Conservation (phyloP, 2,113 vertebrate species). For the Hippolais icterina region DNA sequence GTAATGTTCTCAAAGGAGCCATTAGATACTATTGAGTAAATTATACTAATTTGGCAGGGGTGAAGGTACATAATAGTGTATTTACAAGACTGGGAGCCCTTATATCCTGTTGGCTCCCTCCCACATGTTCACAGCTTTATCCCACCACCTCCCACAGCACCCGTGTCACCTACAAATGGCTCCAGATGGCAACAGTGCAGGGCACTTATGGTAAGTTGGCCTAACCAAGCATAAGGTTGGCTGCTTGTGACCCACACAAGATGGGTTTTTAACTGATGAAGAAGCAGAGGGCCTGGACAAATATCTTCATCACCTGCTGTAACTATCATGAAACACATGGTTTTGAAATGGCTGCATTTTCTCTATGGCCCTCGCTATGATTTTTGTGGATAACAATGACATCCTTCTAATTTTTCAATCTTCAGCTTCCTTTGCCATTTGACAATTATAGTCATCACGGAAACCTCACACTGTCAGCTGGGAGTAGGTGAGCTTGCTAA, state of each 20-base stretch:
- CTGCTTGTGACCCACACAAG: not conserved
- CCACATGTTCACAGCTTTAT: not conserved
- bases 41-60: not conserved
- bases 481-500: not conserved
- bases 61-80: not conserved
- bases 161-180: not conserved
- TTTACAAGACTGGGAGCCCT: not conserved
- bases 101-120: not conserved
- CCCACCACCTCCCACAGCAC: not conserved
- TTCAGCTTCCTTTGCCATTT: not conserved
- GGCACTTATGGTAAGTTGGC: not conserved
- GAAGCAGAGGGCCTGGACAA: not conserved
- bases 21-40: slow-evolving; percentile 29
- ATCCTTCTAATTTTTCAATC: not conserved
- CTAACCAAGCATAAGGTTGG: not conserved
- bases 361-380: not conserved
- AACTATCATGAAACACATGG: not conserved
- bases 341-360: not conserved
- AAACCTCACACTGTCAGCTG: not conserved
- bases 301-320: not conserved
- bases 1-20: slow-evolving; percentile 30
- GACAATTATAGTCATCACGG: not conserved
- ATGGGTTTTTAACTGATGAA: not conserved
- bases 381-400: not conserved
- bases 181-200: not conserved